Percentiles rank a stretch among this genome's conserved stretches.
Conservation (phyloP, 2,113 vertebrate species). For the Fukomys damarensis region DNA sequence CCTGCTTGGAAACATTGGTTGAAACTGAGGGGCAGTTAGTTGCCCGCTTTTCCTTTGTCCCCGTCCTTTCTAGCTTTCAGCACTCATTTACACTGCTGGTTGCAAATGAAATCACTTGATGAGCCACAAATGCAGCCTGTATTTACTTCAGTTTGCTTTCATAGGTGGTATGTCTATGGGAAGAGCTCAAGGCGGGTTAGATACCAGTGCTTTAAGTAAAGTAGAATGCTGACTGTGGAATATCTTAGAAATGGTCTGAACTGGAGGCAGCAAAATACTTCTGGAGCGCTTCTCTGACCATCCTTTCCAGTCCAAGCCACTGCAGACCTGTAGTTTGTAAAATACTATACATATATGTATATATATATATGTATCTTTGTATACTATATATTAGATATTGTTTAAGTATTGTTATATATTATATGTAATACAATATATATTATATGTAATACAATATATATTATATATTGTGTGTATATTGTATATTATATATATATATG, state of each 20-base stretch:
- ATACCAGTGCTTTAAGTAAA: background rate
- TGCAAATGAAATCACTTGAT: background rate
- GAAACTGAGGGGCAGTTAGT: background rate
- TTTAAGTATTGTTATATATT: no score
- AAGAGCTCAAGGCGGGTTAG: background rate
- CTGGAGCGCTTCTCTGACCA: background rate
- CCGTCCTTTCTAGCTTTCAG: background rate
- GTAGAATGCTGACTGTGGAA: background rate
- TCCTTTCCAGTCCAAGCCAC: background rate
- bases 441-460: no score
- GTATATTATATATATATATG: background rate
- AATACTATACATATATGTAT: no score
- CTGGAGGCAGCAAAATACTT: background rate
- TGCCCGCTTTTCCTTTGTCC: background rate
- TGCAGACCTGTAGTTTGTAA: background rate
- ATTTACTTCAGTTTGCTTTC: background rate
- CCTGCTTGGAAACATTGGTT: background rate
- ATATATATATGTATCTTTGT: no score
- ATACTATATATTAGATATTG: no score
- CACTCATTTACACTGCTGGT: background rate
- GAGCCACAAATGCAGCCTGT: background rate
- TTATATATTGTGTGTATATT: no score
- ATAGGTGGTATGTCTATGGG: background rate
- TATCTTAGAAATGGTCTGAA: background rate
- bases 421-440: background rate